Percentiles rank a stretch among this genome's conserved stretches.
Conservation (phyloP, 2,113 vertebrate species). For the Forbesichthys papilliferus region DNA sequence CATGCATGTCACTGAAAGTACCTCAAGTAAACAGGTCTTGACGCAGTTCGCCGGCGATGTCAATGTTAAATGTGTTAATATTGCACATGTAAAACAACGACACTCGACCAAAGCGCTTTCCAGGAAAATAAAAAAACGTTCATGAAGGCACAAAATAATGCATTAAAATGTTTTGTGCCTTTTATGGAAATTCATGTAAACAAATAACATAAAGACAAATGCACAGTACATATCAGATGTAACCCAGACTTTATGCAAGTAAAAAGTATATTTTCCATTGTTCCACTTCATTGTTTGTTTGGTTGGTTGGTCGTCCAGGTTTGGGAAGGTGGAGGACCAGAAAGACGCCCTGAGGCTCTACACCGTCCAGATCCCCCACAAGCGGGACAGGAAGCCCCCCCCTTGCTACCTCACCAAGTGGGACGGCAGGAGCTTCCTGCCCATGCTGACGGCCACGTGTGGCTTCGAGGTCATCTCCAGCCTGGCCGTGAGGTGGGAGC, state of each 20-base stretch:
- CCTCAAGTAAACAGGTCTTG: no score
- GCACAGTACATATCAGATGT: no score
- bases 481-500: slow-evolving; percentile 84
- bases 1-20: no score
- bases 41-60: no score
- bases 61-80: no score
- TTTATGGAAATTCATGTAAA: no score
- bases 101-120: no score
- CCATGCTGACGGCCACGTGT: slow-evolving; percentile 87
- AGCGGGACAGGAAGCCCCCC: slow-evolving; percentile 84
- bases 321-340: slow-evolving; percentile 85
- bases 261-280: neutral
- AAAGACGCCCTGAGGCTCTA: slow-evolving; percentile 84
- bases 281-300: neutral
- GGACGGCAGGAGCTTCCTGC: slow-evolving; percentile 88
- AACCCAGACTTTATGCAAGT: neutral
- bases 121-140: no score
- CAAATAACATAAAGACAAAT: no score
- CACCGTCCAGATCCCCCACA: slow-evolving; percentile 94
- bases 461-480: slow-evolving; percentile 89
- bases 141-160: no score
- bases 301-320: slow-evolving; percentile 71
- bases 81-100: no score
- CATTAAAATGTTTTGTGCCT: no score
- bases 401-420: slow-evolving; percentile 96